Base-by-base conservation (phyloP, 1,140 invertebrate species). In the Capitella teleta region DNA sequence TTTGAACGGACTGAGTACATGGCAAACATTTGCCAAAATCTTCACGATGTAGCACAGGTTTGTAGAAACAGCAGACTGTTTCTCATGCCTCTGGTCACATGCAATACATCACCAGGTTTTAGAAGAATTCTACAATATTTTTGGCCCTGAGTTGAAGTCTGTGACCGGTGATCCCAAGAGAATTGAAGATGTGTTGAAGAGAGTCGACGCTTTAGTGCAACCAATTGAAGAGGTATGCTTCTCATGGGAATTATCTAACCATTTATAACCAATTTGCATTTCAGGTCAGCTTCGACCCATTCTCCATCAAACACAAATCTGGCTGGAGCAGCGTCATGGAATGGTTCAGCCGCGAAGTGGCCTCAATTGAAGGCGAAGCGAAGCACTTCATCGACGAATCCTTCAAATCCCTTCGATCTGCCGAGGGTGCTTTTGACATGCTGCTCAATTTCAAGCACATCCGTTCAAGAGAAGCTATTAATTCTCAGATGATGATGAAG, bases 111-210 rank as follows among this genome's bases (percentile, higher is more conserved):
- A 34, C 32, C 45, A 82, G 78, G 79, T 85, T 0, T 74, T 90
- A 0, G 79, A 85, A 60, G 84, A 92, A 62, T 91, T 91, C 61
- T 82, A 87, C 62, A 88, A 89, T 53, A 85, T 92, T 41, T 91
- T 94, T 63, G 85, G 87, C 0, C 74, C 81, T 3, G 84, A 91
- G 60, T 69, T 94, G 0, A 87, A 88, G 61, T 81, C 85, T 0
- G 83, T 91, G 10, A 85, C 90, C 18, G 82, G 80, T 47, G 85
- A 90, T 66, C 85, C 86, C 0, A 80, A 82, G 0, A 79, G 85
- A 56, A 86, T 94, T 38, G 86, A 92, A 59, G 80, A 82, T 43
- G 81, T 90, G 8, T 72, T 85, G 32, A 80, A 85, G 16, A 76
- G 79, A 51, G 80, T 88, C 8, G 78, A 80, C 57, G 76, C 79